Percentiles rank a stretch among this genome's conserved stretches.
Conservation (phyloP, 2,797 vertebrate species). For the Ciconia nigra region DNA sequence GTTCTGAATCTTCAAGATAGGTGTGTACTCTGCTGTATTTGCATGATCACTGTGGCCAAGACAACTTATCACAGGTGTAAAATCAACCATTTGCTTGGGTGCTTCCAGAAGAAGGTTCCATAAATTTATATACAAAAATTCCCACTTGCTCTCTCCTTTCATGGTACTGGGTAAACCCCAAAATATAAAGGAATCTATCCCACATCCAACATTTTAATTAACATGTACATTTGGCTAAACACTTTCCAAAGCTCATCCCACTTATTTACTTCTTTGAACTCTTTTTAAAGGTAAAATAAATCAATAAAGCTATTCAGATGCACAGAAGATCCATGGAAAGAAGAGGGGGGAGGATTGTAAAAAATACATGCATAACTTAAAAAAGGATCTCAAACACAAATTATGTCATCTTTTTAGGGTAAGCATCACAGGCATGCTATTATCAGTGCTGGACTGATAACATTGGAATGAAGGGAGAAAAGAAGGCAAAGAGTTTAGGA, state of each 20-base stretch:
- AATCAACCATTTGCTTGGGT: not conserved
- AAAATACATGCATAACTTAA: conserved; percentile 41
- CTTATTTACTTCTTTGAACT: not conserved
- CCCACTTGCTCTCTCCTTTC: not conserved
- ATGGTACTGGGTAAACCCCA: not conserved
- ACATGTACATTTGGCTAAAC: not conserved
- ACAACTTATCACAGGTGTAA: not conserved
- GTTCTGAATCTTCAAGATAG: not conserved
- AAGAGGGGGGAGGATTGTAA: not conserved
- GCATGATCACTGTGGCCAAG: not conserved
- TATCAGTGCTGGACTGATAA: conserved; percentile 46
- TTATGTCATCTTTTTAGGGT: not conserved
- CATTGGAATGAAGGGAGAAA: not conserved
- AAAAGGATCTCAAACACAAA: not conserved
- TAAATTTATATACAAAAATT: not conserved
- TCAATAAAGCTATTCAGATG: not conserved
- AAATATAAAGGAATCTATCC: not conserved
- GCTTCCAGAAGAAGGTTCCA: not conserved
- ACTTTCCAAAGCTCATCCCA: not conserved
- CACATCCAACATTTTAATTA: not conserved
- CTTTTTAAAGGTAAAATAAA: not conserved
- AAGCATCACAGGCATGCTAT: conserved; percentile 26
- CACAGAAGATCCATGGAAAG: conserved; percentile 46
- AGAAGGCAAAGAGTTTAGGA: not conserved
- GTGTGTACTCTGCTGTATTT: not conserved